These are phyloP conservation scores for Drosophila meridiana DNA, from an alignment of 2,888 invertebrate genomes.

Conservation along the genomic window DNA sequence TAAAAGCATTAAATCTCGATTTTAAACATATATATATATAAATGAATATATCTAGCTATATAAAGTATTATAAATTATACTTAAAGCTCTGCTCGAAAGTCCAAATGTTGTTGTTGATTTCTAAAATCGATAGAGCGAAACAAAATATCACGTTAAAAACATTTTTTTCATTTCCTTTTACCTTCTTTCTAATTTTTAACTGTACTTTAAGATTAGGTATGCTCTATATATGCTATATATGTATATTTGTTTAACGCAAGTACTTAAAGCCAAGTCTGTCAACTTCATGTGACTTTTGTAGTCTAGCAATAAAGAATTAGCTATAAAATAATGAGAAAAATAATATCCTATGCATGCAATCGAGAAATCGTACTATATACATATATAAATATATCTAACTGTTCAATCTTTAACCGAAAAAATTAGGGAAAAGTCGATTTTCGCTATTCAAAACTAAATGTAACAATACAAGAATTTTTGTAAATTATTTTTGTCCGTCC, in stretches of 20 bases:
- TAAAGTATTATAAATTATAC: constrained; percentile 32
- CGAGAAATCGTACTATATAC: constrained; percentile 26
- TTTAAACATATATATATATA: constrained; percentile 37
- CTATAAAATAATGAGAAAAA: constrained; percentile 24
- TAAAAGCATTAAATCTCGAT: constrained; percentile 61
- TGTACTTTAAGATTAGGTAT: constrained; percentile 12
- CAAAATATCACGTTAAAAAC: constrained; percentile 65
- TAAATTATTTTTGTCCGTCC: constrained; percentile 85
- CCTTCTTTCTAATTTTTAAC: constrained; percentile 40
- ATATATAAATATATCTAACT: constrained; percentile 30
- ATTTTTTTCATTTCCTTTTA: constrained; percentile 23
- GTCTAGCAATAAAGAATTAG: constrained; percentile 52
- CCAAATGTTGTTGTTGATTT: constrained; percentile 75
- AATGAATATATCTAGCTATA: constrained; percentile 5
- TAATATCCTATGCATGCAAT: constrained; percentile 42
- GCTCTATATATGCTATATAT: constrained; percentile 27
- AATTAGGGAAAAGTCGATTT: constrained; percentile 28
- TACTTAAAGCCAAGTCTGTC: constrained; percentile 68
- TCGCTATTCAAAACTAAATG: constrained; percentile 56
- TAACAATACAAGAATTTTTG: constrained; percentile 81
- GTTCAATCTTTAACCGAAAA: constrained; percentile 35
- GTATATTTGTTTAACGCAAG: constrained; percentile 47
- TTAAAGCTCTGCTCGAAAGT: constrained; percentile 65
- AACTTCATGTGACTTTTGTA: constrained; percentile 62
- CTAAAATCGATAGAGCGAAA: constrained; percentile 66